Evolutionary conservation across 2,888 invertebrate genomes (phyloP), one percentile per base, ranked within the genome.

Genomic region (Hemicrepidius hirtus): DNA sequence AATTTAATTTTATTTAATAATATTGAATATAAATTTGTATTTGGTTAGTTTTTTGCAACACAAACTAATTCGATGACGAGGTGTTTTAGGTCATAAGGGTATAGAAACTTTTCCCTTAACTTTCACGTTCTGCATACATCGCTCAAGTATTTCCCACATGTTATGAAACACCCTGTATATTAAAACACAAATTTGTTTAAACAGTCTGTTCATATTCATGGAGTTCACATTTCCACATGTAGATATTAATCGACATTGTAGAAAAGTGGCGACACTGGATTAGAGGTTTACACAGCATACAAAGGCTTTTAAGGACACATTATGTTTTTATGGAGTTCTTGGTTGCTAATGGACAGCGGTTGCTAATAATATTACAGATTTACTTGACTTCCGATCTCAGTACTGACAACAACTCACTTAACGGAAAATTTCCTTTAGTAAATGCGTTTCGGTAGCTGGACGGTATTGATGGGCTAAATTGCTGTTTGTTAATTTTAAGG

Each of bases 281-380:
- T 70, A 73, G 66, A 70, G 70, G 70, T 67, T 70, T 69, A 57
- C 70, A 50, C 66, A 70, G 73, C 68, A 73, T 73, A 70, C 64
- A 78, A 74, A 75, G 74, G 79, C 78, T 78, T 78, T 78, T 78
- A 77, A 74, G 76, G 74, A 71, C 75, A 67, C 76, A 78, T 79
- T 78, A 78, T 74, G 76, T 79, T 78, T 79, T 79, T 78, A 76
- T 79, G 68, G 72, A 75, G 74, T 76, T 78, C 78, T 79, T 78
- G 78, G 75, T 71, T 76, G 76, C 71, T 78, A 78, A 79, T 78
- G 79, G 79, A 75, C 77, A 75, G 76, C 75, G 78, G 79, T 77
- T 77, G 76, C 79, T 79, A 79, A 79, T 72, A 77, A 75, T 68
- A 75, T 79, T 79, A 78, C 73, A 72, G 76, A 77, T 78, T 78